These are phyloP conservation scores for Brachionus manjavacas DNA, from an alignment of 1,140 invertebrate genomes.

Conservation along the genomic window DNA sequence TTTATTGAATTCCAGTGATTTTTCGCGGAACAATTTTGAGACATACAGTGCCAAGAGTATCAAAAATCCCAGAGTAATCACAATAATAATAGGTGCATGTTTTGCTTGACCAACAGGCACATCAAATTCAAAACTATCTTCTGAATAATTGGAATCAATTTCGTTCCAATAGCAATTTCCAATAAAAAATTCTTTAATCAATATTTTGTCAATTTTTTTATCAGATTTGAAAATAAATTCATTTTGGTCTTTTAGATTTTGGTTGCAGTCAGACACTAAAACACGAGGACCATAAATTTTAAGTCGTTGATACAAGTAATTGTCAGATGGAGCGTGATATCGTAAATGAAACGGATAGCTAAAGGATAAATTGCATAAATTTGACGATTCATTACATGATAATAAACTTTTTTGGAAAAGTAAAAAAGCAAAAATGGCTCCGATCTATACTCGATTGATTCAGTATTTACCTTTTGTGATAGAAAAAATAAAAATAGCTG, in stretches of 20 bases:
- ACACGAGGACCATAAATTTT: neutral
- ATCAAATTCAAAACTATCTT: neutral
- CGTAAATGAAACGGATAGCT: neutral
- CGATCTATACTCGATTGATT: constrained; percentile 16
- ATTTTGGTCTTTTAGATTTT: neutral
- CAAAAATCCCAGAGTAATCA: neutral
- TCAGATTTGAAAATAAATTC: neutral
- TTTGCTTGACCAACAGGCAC: neutral
- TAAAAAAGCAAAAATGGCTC: neutral
- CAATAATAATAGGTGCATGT: neutral
- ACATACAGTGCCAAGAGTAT: neutral
- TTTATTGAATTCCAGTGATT: neutral
- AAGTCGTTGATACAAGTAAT: neutral
- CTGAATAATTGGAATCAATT: neutral
- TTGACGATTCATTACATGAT: neutral
- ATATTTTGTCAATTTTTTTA: neutral
- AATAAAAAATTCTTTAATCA: neutral
- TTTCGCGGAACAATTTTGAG: neutral
- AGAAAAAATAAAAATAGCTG: neutral
- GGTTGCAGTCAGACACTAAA: neutral
- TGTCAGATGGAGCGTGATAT: neutral
- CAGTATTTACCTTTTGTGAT: constrained; percentile 2
- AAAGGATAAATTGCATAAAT: neutral
- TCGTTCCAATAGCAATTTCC: neutral
- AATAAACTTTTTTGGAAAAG: neutral